phyloP scores from a whole-genome alignment of 2,113 vertebrate genomes.

The Myiagra hebetior region DNA sequence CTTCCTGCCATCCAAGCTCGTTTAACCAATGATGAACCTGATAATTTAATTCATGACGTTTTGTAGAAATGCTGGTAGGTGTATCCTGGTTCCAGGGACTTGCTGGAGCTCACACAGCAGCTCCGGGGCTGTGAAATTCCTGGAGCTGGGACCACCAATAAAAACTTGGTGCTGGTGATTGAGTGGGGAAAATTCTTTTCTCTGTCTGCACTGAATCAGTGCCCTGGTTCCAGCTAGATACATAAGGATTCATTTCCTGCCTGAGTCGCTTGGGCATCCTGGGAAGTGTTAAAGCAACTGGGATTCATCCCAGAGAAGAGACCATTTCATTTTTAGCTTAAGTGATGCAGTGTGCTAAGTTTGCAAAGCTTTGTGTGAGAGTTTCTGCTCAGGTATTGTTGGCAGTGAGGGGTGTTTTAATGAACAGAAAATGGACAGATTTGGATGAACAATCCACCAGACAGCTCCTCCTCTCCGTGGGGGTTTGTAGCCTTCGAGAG shows the following conservation, averaged over 20 bases:
- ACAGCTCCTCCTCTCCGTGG: neutral
- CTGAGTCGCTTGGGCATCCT: constrained; percentile 1
- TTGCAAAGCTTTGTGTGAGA: neutral
- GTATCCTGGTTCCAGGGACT: neutral
- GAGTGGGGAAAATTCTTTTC: constrained; percentile 44
- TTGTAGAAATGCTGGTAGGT: rapidly evolving
- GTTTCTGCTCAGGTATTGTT: neutral
- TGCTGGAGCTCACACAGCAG: neutral
- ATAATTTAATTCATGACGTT: neutral
- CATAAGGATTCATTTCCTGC: constrained; percentile 55
- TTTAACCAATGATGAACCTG: neutral
- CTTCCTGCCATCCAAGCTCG: rapidly evolving
- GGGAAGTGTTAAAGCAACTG: constrained; percentile 55
- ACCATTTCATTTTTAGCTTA: neutral
- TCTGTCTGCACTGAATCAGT: constrained; percentile 46
- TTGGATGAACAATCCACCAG: neutral
- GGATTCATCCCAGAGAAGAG: constrained; percentile 30
- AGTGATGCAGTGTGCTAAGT: constrained; percentile 3
- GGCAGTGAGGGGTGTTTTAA: neutral
- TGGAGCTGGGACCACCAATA: constrained; percentile 37
- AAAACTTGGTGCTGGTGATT: neutral
- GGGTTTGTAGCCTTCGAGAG: neutral
- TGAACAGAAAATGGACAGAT: neutral
- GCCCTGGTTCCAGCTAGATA: constrained; percentile 42
- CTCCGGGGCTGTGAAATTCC: neutral